A percentile compares a stretch with the other conserved stretches of the same genome.
phyloP scores from a whole-genome alignment of 2,797 vertebrate genomes.

The Echiichthys vipera region DNA sequence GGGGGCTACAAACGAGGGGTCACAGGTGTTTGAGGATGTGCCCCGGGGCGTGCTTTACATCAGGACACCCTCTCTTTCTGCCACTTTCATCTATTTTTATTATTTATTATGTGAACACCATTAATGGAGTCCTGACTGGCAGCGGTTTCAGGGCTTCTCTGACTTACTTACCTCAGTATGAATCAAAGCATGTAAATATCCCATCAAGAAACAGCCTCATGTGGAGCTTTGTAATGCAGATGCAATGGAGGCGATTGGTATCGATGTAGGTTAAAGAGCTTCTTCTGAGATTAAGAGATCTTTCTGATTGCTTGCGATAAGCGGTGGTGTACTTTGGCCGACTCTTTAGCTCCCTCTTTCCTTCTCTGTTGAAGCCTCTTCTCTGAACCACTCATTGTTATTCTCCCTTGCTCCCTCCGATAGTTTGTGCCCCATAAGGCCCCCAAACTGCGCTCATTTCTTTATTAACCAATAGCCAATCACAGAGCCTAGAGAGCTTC shows the following conservation, averaged over 20 bases:
- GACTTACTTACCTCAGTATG: constrained; percentile 35
- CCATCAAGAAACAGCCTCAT: constrained; percentile 3
- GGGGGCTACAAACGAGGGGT: constrained; percentile 36
- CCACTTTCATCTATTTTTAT: constrained; percentile 13
- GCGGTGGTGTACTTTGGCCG: constrained; percentile 40
- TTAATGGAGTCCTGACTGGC: constrained; percentile 10
- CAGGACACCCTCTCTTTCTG: too few relatives aligned
- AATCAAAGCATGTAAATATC: constrained; percentile 48
- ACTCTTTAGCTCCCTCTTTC: constrained; percentile 26
- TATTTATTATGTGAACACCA: constrained; percentile 23
- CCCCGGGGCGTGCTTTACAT: constrained; percentile 6
- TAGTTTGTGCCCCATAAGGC: constrained; percentile 59
- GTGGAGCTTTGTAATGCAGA: constrained; percentile 58
- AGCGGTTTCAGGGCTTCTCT: constrained; percentile 8
- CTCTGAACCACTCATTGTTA: constrained; percentile 68
- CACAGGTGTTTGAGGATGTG: constrained; percentile 59
- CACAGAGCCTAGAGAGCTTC: constrained; percentile 60
- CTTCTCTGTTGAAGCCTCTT: constrained; percentile 13
- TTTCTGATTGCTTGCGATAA: constrained; percentile 36
- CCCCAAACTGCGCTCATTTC: constrained; percentile 69
- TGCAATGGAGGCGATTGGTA: constrained; percentile 37
- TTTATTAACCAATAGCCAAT: constrained; percentile 78
- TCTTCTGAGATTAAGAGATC: constrained; percentile 56
- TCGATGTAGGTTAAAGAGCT: constrained; percentile 53
- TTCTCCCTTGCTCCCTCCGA: constrained; percentile 59